Evolutionary conservation across 2,888 invertebrate species (phyloP).

Genomic region (Zonitis immaculata): DNA sequence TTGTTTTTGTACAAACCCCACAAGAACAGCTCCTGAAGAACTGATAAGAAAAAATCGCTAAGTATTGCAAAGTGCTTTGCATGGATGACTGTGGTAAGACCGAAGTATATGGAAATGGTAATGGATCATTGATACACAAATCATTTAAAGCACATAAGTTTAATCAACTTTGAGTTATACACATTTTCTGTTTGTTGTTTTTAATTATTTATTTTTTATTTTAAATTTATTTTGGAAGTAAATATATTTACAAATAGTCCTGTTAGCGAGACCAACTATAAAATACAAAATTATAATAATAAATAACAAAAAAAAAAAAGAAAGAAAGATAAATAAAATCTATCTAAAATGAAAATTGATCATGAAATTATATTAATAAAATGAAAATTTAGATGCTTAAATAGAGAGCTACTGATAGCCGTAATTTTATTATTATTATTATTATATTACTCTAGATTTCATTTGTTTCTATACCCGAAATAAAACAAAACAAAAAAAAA

Average conservation of each 20-base stretch:
- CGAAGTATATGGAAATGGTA: too few species aligned
- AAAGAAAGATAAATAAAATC: constrained; percentile 38
- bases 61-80: too few species aligned
- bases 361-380: constrained; percentile 11
- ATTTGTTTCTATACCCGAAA: constrained; percentile 14
- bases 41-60: too few species aligned
- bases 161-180: constrained; percentile 47
- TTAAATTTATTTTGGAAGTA: constrained; percentile 39
- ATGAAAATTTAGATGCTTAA: constrained; percentile 23
- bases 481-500: too few species aligned
- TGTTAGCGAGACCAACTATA: constrained; percentile 48
- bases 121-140: background rate
- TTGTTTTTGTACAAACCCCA: too few species aligned
- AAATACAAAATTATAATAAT: constrained; percentile 43
- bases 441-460: constrained; percentile 20
- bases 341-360: constrained; percentile 28
- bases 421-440: constrained; percentile 18
- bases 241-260: constrained; percentile 46
- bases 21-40: too few species aligned
- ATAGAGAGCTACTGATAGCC: constrained; percentile 41
- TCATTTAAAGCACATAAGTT: constrained; percentile 42
- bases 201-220: too few species aligned
- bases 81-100: too few species aligned
- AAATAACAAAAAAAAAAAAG: constrained; percentile 44
- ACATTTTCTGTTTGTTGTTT: constrained; percentile 40